Evolutionary conservation across 2,888 invertebrate species (phyloP).

Genomic region (Tenthredo notha): DNA sequence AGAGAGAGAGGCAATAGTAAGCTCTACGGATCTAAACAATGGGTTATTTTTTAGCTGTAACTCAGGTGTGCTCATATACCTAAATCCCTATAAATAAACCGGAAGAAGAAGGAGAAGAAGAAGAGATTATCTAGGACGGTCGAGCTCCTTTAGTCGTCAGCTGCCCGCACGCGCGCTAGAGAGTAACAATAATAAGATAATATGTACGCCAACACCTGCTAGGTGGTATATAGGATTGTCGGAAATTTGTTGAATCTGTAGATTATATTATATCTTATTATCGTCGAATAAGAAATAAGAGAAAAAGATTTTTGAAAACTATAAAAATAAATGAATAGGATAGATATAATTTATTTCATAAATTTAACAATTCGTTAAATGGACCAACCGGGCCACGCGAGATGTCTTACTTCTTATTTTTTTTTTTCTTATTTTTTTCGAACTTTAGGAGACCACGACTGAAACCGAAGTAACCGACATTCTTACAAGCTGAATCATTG

Average conservation of each 20-base stretch:
- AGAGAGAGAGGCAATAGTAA: neutral
- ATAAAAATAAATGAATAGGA: neutral
- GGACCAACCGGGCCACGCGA: neutral
- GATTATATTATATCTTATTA: neutral
- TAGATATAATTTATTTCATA: neutral
- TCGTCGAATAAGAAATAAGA: neutral
- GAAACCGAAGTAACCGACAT: slow-evolving; percentile 9
- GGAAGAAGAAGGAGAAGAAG: neutral
- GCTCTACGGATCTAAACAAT: slow-evolving; percentile 1
- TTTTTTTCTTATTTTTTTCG: neutral
- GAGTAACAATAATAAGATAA: slow-evolving; percentile 5
- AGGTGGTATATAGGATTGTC: neutral
- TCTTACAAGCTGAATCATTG: slow-evolving; percentile 10
- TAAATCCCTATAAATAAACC: slow-evolving; percentile 24
- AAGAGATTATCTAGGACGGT: neutral
- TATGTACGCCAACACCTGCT: slow-evolving; percentile 11
- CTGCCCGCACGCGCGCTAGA: slow-evolving; percentile 10
- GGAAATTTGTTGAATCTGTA: neutral
- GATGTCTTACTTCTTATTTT: neutral
- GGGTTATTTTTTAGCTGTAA: slow-evolving; percentile 6
- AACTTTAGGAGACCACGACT: neutral
- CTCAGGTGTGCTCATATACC: slow-evolving; percentile 8
- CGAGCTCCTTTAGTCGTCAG: neutral
- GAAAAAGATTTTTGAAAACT: neutral
- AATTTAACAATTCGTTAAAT: neutral